Conservation (phyloP, 2,888 invertebrate species). For the Craniophora ligustri region DNA sequence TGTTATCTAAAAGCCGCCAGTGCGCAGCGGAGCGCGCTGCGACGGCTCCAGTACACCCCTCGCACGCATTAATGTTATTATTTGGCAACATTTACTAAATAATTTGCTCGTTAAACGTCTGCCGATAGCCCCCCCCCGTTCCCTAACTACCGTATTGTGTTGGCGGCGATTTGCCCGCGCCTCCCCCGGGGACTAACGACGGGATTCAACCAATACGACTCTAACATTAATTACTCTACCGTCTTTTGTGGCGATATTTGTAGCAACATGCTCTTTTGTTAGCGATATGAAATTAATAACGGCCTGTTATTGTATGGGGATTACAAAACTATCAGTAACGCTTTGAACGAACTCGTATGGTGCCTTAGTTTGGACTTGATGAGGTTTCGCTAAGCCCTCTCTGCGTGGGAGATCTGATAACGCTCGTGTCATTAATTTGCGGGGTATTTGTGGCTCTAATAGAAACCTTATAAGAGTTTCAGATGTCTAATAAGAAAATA, state of each 20-base stretch:
- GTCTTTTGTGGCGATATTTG: conserved; percentile 82
- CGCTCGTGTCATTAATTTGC: conserved; percentile 3
- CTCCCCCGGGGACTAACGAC: conserved; percentile 78
- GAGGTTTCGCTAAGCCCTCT: conserved; percentile 69
- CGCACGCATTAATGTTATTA: conserved; percentile 85
- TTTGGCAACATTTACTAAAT: conserved; percentile 89
- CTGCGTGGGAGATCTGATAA: conserved; percentile 22
- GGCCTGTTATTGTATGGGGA: conserved; percentile 67
- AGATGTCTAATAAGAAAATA: background rate
- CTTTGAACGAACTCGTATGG: conserved; percentile 70
- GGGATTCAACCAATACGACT: conserved; percentile 80
- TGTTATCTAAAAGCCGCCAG: conserved; percentile 11
- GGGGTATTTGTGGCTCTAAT: conserved; percentile 9
- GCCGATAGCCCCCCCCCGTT: conserved; percentile 76
- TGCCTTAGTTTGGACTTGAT: conserved; percentile 66
- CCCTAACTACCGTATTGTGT: conserved; percentile 86
- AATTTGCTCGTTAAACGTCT: conserved; percentile 87
- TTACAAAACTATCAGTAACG: conserved; percentile 73
- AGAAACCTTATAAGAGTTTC: conserved; percentile 6
- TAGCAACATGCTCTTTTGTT: conserved; percentile 84
- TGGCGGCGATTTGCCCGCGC: conserved; percentile 66
- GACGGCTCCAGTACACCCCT: conserved; percentile 54
- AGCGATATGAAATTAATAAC: conserved; percentile 80
- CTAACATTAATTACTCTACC: conserved; percentile 80
- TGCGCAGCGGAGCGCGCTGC: conserved; percentile 23